These are phyloP conservation scores for Telenomus remus DNA, from an alignment of 1,140 invertebrate genomes.

Conservation along the genomic window DNA sequence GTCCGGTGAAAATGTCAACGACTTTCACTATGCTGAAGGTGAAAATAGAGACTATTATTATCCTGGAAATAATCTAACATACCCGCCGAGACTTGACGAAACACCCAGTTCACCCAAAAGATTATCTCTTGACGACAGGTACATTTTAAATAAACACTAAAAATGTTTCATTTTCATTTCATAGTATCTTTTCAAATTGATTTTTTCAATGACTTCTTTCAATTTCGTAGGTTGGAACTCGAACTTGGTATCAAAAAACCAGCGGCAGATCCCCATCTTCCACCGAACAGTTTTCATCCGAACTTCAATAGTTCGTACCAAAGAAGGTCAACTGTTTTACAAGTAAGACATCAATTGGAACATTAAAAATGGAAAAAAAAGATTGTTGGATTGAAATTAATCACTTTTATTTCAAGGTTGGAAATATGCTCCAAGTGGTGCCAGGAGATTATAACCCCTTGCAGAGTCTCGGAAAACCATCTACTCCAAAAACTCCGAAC, in stretches of 20 bases:
- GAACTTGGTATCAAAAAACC: constrained; percentile 73
- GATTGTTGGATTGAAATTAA: too few species aligned
- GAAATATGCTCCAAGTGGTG: constrained; percentile 78
- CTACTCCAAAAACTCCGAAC: constrained; percentile 30
- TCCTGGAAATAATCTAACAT: constrained; percentile 71
- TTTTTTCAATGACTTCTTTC: background rate
- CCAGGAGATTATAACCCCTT: constrained; percentile 63
- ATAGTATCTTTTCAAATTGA: background rate
- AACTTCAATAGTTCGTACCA: constrained; percentile 45
- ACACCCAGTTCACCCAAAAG: constrained; percentile 70
- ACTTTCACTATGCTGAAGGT: constrained; percentile 64
- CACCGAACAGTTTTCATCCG: constrained; percentile 31
- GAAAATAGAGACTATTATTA: constrained; percentile 70
- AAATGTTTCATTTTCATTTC: too few species aligned
- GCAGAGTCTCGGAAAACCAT: constrained; percentile 25
- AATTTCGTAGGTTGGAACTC: constrained; percentile 65
- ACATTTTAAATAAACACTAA: background rate
- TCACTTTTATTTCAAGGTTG: constrained; percentile 66
- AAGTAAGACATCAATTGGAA: constrained; percentile 54
- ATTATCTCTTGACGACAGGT: constrained; percentile 74
- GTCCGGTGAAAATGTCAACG: constrained; percentile 50
- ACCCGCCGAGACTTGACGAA: constrained; percentile 71
- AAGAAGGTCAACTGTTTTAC: constrained; percentile 67
- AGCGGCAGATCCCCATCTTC: constrained; percentile 19
- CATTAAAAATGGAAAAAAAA: too few species aligned